Percentiles rank a stretch among this genome's conserved stretches.
Conservation (phyloP, 2,797 vertebrate genomes). For the Cyprinella venusta region DNA sequence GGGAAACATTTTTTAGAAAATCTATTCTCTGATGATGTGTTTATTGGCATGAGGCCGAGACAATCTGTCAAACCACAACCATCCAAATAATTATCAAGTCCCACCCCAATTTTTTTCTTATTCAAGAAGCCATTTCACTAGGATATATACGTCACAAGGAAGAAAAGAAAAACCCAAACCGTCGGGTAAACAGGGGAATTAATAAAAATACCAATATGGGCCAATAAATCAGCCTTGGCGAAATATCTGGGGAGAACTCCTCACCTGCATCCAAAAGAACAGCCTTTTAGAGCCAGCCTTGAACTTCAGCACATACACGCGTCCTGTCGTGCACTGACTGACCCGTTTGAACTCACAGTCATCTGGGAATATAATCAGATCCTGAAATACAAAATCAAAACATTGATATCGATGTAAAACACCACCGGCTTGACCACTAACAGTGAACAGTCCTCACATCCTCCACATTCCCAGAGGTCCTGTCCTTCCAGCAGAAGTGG, state of each 20-base stretch:
- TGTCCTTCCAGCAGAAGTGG: slow-evolving; percentile 98
- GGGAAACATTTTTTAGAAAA: background rate
- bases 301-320: slow-evolving; percentile 96
- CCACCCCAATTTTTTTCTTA: background rate
- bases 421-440: no score
- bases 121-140: background rate
- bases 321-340: slow-evolving; percentile 92
- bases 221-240: background rate
- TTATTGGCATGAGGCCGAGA: background rate
- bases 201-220: background rate
- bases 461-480: slow-evolving; percentile 89
- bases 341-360: slow-evolving; percentile 98
- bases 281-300: slow-evolving; percentile 96
- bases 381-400: slow-evolving; percentile 71
- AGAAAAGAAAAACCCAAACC: no score
- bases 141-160: no score
- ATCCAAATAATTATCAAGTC: background rate
- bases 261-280: slow-evolving; percentile 98
- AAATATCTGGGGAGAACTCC: background rate
- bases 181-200: rapidly evolving
- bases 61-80: background rate
- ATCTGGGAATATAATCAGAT: slow-evolving; percentile 96
- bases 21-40: background rate
- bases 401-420: background rate
- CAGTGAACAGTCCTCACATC: slow-evolving; percentile 81